Conservation (phyloP, 1,140 invertebrate species). For the Cyphomyrmex costatus region DNA sequence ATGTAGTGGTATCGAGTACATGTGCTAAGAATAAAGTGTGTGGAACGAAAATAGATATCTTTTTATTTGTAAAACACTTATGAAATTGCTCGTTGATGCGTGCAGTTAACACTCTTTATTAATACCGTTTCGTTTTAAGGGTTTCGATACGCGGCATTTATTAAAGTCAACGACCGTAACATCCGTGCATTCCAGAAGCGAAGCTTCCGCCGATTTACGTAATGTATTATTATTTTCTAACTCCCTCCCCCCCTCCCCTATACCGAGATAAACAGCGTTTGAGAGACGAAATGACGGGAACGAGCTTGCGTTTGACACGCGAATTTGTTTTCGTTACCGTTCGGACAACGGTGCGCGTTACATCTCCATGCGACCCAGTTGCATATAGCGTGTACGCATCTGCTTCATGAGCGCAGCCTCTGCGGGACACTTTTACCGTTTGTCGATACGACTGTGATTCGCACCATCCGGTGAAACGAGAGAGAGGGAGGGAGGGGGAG, state of each 20-base stretch:
- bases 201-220: not conserved
- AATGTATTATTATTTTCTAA: slow-evolving; percentile 36
- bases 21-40: not conserved
- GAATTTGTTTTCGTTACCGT: slow-evolving; percentile 52
- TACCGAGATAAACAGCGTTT: slow-evolving; percentile 15
- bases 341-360: slow-evolving; percentile 3
- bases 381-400: slow-evolving; percentile 59
- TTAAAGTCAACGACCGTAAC: slow-evolving; percentile 31
- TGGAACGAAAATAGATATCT: not conserved
- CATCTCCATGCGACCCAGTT: slow-evolving; percentile 69
- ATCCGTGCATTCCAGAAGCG: not conserved
- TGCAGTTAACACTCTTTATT: slow-evolving; percentile 29
- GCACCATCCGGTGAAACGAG: slow-evolving; percentile 49
- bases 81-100: not conserved
- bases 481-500: too few species aligned
- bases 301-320: slow-evolving; percentile 40
- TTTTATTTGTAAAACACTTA: not conserved
- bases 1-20: not conserved
- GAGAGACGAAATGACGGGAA: not conserved
- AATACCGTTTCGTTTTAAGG: slow-evolving; percentile 6
- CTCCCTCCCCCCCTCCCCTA: too few species aligned
- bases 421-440: slow-evolving; percentile 59
- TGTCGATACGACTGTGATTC: slow-evolving; percentile 59
- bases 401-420: slow-evolving; percentile 51
- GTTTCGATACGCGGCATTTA: not conserved